Percentiles rank a stretch among this genome's conserved stretches.
phyloP scores from a whole-genome alignment of 1,140 invertebrate species.

The Colletes latitarsis region DNA sequence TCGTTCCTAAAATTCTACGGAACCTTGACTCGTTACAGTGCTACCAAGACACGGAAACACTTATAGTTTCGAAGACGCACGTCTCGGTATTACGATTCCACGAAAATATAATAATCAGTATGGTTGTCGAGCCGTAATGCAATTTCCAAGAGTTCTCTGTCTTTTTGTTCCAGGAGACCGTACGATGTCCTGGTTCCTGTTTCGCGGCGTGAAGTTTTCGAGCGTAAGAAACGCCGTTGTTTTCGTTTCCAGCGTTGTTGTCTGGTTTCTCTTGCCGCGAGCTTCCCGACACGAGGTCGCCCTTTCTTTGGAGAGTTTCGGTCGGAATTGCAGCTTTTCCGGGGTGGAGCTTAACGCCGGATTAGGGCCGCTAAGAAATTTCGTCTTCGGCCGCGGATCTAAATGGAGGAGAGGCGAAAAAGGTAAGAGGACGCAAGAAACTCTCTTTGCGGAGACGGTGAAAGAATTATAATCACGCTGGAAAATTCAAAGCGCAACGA shows the following conservation, averaged over 20 bases:
- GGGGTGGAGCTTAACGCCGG: background rate
- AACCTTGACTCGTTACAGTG: conserved; percentile 12
- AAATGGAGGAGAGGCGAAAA: too few relatives aligned
- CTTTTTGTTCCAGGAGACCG: background rate
- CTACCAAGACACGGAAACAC: too few relatives aligned
- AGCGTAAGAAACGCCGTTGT: background rate
- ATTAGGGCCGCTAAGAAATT: background rate
- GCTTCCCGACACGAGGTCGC: background rate
- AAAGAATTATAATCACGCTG: too few relatives aligned
- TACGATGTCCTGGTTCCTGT: background rate
- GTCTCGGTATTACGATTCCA: too few relatives aligned
- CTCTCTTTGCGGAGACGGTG: too few relatives aligned
- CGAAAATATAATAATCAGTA: too few relatives aligned
- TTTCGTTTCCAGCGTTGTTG: background rate
- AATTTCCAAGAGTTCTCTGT: background rate
- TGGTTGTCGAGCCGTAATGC: background rate
- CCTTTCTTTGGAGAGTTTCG: too few relatives aligned
- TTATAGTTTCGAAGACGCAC: background rate
- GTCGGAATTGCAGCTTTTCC: background rate
- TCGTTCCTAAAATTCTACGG: conserved; percentile 36
- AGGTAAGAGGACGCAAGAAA: too few relatives aligned
- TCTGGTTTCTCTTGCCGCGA: background rate
- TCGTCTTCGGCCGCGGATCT: background rate
- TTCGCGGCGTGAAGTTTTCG: background rate
- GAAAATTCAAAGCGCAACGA: too few relatives aligned